Evolutionary conservation across 92 coral and sea anemone genomes (phyloP).

Genomic region (Galaxea fascicularis): DNA sequence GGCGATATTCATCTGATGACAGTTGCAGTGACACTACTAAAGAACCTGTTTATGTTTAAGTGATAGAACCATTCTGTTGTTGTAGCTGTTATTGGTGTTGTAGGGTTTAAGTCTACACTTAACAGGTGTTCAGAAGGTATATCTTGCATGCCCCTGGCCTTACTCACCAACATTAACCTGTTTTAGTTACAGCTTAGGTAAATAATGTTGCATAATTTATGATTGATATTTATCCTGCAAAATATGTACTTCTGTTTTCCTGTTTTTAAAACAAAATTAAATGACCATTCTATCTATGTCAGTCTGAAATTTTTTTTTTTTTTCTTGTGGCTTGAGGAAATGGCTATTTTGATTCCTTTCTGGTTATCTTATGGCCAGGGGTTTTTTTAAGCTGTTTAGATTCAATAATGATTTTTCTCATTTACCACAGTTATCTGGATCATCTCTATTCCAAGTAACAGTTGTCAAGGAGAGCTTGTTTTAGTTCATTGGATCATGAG

Average conservation of each 20-base stretch:
- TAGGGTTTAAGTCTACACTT: not conserved
- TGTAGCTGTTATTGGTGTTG: not conserved
- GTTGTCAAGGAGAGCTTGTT: not conserved
- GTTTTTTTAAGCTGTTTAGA: not conserved
- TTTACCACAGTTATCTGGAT: not conserved
- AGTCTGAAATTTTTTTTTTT: too few relatives aligned
- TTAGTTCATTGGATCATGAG: not conserved
- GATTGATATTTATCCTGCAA: not conserved
- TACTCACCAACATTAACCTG: not conserved
- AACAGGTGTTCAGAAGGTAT: too few relatives aligned
- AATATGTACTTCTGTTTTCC: not conserved
- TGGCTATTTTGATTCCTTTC: not conserved
- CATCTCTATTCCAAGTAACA: not conserved
- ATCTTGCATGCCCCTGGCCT: not conserved
- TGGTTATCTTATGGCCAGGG: too few relatives aligned
- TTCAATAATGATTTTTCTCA: not conserved
- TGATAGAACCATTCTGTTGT: not conserved
- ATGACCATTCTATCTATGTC: too few relatives aligned
- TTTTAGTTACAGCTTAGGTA: not conserved
- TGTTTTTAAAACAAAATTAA: too few relatives aligned
- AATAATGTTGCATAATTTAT: not conserved
- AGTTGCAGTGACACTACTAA: constrained; percentile 77
- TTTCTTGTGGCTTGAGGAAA: too few relatives aligned
- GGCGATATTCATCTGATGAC: constrained; percentile 75
- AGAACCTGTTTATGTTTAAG: constrained; percentile 93